A percentile compares a stretch with the other conserved stretches of the same genome.
phyloP scores from a whole-genome alignment of 1,140 invertebrate genomes.

The Diprion similis region DNA sequence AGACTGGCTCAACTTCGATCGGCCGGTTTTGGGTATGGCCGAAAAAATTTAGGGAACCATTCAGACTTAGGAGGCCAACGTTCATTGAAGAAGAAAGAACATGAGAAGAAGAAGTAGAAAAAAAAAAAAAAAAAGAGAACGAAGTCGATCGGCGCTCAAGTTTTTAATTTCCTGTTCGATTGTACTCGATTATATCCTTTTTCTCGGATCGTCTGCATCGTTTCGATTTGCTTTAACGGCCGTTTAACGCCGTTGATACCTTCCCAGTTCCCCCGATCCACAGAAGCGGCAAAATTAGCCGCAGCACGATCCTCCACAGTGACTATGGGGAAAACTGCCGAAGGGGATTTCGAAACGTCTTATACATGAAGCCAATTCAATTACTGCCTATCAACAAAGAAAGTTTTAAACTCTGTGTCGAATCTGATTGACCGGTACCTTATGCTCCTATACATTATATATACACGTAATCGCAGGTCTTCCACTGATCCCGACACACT shows the following conservation, averaged over 20 bases:
- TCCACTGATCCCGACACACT: too few relatives aligned
- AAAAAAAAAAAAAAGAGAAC: slow-evolving; percentile 9
- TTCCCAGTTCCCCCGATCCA: neutral
- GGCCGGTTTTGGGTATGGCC: neutral
- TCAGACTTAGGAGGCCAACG: neutral
- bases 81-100: neutral
- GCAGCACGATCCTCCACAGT: neutral
- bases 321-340: slow-evolving; percentile 3
- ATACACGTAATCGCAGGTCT: neutral
- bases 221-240: neutral
- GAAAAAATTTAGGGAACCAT: neutral
- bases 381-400: slow-evolving; percentile 5
- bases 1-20: neutral
- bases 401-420: neutral
- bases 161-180: slow-evolving; percentile 44
- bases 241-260: slow-evolving; percentile 3
- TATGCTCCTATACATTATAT: too few relatives aligned
- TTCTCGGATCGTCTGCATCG: slow-evolving; percentile 26
- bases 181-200: slow-evolving; percentile 30
- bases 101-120: neutral
- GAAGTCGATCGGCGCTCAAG: slow-evolving; percentile 9
- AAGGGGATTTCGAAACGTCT: neutral
- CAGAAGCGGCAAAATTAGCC: neutral
- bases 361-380: slow-evolving; percentile 1
- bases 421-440: too few relatives aligned